Evolutionary conservation across 2,888 invertebrate species (phyloP), one percentile per base, ranked within the genome.

Genomic region (Argynnis bischoffii): DNA sequence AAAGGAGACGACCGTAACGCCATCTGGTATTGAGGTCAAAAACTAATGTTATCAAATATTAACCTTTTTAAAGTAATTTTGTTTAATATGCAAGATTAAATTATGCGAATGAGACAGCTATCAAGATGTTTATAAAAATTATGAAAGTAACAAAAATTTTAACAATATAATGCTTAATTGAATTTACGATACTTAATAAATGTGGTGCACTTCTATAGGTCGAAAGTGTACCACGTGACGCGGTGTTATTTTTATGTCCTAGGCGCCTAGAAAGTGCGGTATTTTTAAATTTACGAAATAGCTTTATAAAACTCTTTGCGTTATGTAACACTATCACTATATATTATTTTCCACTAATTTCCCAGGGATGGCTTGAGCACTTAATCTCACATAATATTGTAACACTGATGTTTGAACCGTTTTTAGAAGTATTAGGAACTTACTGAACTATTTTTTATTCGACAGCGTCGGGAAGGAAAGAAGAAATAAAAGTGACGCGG

Each of bases 401-500:
- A 80, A 84, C 89, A 87, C 85, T 88, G 85, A 41, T 86, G 80
- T 70, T 77, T 80, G 78, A 69, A 81, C 82, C 81, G 76, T 86
- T 83, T 87, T 81, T 77, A 78, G 76, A 75, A 77, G 75, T 76
- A 76, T 74, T 76, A 69, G 73, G 81, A 90, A 92, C 91, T 91
- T 92, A 92, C 92, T 91, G 86, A 85, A 83, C 84, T 84, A 86
- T 80, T 87, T 80, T 87, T 85, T 86, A 88, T 90, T 88, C 90
- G 89, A 87, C 91, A 89, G 92, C 91, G 92, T 91, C 90, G 89
- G 84, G 92, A 92, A 93, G 93, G 91, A 91, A 93, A 91, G 92
- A 92, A 92, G 92, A 90, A 91, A 87, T 91, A 90, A 91, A 88
- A 92, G 93, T 90, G 89, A 90, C 90, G 92, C 92, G 91, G 92